Base-by-base conservation (phyloP, 2,888 invertebrate species). In the Azorinus chamasolen region DNA sequence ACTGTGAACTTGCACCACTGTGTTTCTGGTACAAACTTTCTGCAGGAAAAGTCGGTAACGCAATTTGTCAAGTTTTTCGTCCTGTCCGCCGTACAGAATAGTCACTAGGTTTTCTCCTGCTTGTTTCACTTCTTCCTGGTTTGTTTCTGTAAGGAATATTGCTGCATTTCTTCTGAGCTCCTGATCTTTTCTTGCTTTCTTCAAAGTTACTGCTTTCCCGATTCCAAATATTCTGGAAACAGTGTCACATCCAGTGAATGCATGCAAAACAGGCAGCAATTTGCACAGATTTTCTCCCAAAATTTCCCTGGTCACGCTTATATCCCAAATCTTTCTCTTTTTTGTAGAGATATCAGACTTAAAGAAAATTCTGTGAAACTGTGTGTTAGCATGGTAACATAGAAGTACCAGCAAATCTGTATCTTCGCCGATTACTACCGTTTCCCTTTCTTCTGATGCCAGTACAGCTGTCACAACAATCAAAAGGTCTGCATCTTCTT, bases 391-490 rank as follows among this genome's bases (percentile, higher is more conserved):
- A 66, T 87, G 82, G 55, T 79, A 71, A 39, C 71, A 78, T 20
- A 89, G 51, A 5, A 87, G 70, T 16, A 86, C 72, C 1, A 89
- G 63, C 10, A 89, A 46, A 62, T 88, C 86, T 22, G 87, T 89
- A 51, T 89, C 88, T 54, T 87, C 86, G 8, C 85, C 88, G 32
- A 86, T 58, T 5, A 86, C 16, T 20, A 61, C 62, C 41, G 83
- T 81, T 1, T 18, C 25, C 10, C 18, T 39, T 37, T 18, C 14
- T 25, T 41, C 41, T 32, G 85, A 58, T 32, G 24, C 37, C 14
- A 54, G 39, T 12, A 83, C 53, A 20, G 83, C 80, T 41, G 83
- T 87, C 27, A 74, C 14, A 1, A 70, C 84, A 65, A 88, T 85
- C 12, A 83, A 43, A 3, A 83, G 10, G 72, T 88, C 84, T 20